Evolutionary conservation across 30 jellyfish, hydroid and myxozoan genomes (phyloP).

Genomic region (Aurelia sp.): DNA sequence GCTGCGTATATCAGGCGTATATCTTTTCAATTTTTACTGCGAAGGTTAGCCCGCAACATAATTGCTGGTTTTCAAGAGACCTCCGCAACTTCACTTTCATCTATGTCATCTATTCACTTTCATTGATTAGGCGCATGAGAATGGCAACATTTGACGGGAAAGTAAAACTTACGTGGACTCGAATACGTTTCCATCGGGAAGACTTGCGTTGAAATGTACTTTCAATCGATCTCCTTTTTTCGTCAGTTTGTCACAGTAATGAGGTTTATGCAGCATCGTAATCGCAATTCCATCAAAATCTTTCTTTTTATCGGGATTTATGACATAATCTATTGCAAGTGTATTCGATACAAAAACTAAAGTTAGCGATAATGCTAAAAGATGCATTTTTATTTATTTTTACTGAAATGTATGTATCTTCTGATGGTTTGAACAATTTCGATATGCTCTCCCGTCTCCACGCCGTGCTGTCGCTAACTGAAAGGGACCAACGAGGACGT

Average conservation of each 20-base stretch:
- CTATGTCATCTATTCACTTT: too few relatives aligned
- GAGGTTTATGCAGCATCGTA: constrained; percentile 66
- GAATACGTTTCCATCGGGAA: constrained; percentile 78
- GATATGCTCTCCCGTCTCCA: too few relatives aligned
- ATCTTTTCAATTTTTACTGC: too few relatives aligned
- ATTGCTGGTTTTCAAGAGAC: too few relatives aligned
- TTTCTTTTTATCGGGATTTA: constrained; percentile 51
- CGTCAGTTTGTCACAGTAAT: constrained; percentile 76
- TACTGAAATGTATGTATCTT: too few relatives aligned
- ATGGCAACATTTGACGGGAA: too few relatives aligned
- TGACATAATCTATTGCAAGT: constrained; percentile 50
- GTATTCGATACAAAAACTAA: constrained; percentile 15
- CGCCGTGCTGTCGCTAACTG: neutral
- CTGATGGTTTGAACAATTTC: too few relatives aligned
- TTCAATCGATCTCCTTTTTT: constrained; percentile 79
- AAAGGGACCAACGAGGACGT: constrained; percentile 20
- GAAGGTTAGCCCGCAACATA: too few relatives aligned
- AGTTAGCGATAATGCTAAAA: neutral
- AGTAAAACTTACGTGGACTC: constrained; percentile 86
- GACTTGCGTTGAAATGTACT: constrained; percentile 81
- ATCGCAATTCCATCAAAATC: constrained; percentile 90
- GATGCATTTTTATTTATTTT: constrained; percentile 6
- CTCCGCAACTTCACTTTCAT: too few relatives aligned
- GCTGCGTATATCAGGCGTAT: too few relatives aligned
- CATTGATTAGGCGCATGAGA: too few relatives aligned